Percentiles rank a stretch among this genome's conserved stretches.
These are phyloP conservation scores for Diplogasteroides magnus DNA, from an alignment of 1,140 invertebrate species.

Conservation along the genomic window DNA sequence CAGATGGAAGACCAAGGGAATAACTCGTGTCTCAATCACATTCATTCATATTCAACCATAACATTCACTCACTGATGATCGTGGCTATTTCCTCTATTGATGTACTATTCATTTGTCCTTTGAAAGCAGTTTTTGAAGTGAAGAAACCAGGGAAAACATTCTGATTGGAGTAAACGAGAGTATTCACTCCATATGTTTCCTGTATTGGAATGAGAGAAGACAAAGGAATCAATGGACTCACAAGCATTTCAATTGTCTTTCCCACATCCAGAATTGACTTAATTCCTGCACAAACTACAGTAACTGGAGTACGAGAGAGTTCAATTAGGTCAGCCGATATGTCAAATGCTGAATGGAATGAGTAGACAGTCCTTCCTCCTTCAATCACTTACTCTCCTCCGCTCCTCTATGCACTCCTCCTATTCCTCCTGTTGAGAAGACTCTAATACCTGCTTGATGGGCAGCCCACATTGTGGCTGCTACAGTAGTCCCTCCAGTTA, in stretches of 20 bases:
- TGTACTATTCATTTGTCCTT: conserved; percentile 68
- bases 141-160: conserved; percentile 80
- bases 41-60: background rate
- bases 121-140: conserved; percentile 66
- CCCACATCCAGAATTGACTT: conserved; percentile 95
- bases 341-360: conserved; percentile 66
- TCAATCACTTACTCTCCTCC: conserved; percentile 62
- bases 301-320: conserved; percentile 75
- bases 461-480: conserved; percentile 84
- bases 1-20: conserved; percentile 68
- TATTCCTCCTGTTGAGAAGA: conserved; percentile 86
- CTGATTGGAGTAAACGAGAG: conserved; percentile 68
- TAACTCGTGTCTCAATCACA: conserved; percentile 54
- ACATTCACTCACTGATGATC: conserved; percentile 62
- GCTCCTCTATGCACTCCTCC: conserved; percentile 89
- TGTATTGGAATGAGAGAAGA: conserved; percentile 53
- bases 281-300: conserved; percentile 87
- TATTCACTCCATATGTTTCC: conserved; percentile 90
- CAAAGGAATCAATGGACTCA: conserved; percentile 27
- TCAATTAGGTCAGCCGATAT: conserved; percentile 90
- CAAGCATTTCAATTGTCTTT: conserved; percentile 86
- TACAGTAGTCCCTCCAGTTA: conserved; percentile 89
- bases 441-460: conserved; percentile 71
- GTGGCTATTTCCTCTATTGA: conserved; percentile 67
- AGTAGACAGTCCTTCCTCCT: too few relatives aligned